Percentiles rank a stretch among this genome's conserved stretches.
Conservation (phyloP, 92 coral and sea anemone species). For the Zoanthus gigantus region DNA sequence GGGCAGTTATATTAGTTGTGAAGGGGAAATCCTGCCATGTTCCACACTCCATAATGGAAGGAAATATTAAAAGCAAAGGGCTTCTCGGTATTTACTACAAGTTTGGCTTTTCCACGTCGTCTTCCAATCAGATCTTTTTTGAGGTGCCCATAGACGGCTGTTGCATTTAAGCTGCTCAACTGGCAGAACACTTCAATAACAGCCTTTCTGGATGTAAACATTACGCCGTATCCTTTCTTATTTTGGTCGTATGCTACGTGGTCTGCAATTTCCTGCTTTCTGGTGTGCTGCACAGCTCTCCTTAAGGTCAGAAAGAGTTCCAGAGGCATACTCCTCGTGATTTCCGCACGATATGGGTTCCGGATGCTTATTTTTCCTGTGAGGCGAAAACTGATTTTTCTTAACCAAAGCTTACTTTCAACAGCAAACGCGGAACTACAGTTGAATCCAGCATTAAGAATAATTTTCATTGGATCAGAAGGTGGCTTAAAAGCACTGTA, state of each 20-base stretch:
- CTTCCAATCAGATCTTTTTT: constrained; percentile 6
- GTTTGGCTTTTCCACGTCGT: constrained; percentile 44
- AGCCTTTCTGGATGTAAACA: constrained; percentile 8
- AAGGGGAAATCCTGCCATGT: constrained; percentile 51
- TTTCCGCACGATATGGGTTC: constrained; percentile 60
- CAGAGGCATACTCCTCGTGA: constrained; percentile 63
- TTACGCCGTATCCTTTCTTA: not conserved
- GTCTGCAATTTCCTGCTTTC: constrained; percentile 15
- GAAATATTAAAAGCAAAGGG: constrained; percentile 36
- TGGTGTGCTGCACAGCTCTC: constrained; percentile 50
- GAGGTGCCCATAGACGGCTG: constrained; percentile 22
- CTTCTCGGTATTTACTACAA: constrained; percentile 50
- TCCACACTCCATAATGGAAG: constrained; percentile 69
- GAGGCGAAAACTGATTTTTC: constrained; percentile 50
- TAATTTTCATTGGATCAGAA: constrained; percentile 51
- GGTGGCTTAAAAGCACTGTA: constrained; percentile 52
- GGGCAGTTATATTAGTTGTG: constrained; percentile 38
- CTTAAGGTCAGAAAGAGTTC: constrained; percentile 56
- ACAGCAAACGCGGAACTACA: constrained; percentile 51
- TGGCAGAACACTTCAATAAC: constrained; percentile 6
- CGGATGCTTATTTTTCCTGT: constrained; percentile 55
- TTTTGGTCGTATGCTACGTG: constrained; percentile 22
- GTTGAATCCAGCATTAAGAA: constrained; percentile 51
- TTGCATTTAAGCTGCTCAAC: constrained; percentile 14
- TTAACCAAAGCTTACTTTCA: constrained; percentile 61